Evolutionary conservation across 2,888 invertebrate genomes (phyloP).

Genomic region (Drosophila niveifrons): DNA sequence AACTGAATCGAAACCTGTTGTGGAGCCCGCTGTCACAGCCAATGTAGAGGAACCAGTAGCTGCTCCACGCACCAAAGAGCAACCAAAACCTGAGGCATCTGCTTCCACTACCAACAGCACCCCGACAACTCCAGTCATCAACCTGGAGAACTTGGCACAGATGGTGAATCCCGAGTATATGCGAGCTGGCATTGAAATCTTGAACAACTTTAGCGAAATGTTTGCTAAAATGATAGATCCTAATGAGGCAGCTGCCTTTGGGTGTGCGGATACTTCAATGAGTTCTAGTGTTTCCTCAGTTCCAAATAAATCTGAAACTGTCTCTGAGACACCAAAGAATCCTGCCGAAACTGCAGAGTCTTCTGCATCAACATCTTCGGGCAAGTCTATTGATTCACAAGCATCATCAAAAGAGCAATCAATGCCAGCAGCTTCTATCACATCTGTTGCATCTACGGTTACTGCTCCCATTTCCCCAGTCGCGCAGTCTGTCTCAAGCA

Average conservation of each 20-base stretch:
- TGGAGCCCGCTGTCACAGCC: slow-evolving; percentile 20
- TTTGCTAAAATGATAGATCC: slow-evolving; percentile 84
- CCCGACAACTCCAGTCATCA: slow-evolving; percentile 63
- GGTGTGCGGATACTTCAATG: slow-evolving; percentile 43
- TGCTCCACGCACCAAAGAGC: slow-evolving; percentile 49
- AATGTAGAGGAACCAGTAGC: slow-evolving; percentile 44
- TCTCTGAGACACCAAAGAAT: slow-evolving; percentile 14
- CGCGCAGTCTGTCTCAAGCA: slow-evolving; percentile 8
- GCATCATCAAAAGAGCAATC: not conserved
- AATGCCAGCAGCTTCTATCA: not conserved
- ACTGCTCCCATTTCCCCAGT: slow-evolving; percentile 13
- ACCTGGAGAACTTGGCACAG: slow-evolving; percentile 72
- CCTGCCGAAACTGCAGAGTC: not conserved
- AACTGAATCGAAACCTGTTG: slow-evolving; percentile 9
- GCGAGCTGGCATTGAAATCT: slow-evolving; percentile 83
- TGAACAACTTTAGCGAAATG: slow-evolving; percentile 84
- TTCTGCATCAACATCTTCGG: not conserved
- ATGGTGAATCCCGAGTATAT: slow-evolving; percentile 82
- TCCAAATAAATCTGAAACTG: slow-evolving; percentile 29
- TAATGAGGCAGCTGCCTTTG: slow-evolving; percentile 58
- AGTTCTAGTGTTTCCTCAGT: slow-evolving; percentile 23
- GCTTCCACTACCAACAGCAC: slow-evolving; percentile 13
- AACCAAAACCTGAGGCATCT: slow-evolving; percentile 25
- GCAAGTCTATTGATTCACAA: not conserved
- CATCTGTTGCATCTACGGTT: slow-evolving; percentile 1